Evolutionary conservation across 2,113 vertebrate genomes (phyloP).

Genomic region (Brachypodius melanocephalos): DNA sequence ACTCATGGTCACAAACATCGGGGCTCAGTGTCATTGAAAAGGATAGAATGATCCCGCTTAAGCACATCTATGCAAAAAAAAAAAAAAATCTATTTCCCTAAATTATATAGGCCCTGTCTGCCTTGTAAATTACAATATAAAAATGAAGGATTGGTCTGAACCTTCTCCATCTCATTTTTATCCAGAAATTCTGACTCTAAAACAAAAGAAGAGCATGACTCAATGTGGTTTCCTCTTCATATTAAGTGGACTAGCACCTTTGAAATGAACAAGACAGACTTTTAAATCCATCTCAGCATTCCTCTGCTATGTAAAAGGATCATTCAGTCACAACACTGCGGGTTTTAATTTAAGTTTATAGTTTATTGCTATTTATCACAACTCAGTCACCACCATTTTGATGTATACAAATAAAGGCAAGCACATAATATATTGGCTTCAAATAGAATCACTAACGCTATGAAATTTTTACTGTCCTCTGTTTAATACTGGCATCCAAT

Average conservation of each 20-base stretch:
- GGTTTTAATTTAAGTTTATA: slow-evolving; percentile 25
- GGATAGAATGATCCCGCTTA: not conserved
- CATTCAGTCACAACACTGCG: not conserved
- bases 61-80: not conserved
- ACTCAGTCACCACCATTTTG: not conserved
- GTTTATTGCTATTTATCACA: slow-evolving; percentile 16
- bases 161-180: not conserved
- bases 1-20: not conserved
- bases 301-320: not conserved
- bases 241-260: not conserved
- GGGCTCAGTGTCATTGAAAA: not conserved
- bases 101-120: not conserved
- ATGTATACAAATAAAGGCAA: slow-evolving; percentile 13
- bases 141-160: not conserved
- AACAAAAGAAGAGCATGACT: not conserved
- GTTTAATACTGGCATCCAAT: slow-evolving; percentile 17
- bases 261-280: not conserved
- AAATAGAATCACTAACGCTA: not conserved
- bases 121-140: not conserved
- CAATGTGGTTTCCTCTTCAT: not conserved
- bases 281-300: not conserved
- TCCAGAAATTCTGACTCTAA: not conserved
- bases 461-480: not conserved
- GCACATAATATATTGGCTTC: not conserved
- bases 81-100: not conserved